A percentile compares a stretch with the other conserved stretches of the same genome.
Conservation (phyloP, 2,888 invertebrate species). For the Polylopha cassiicola region DNA sequence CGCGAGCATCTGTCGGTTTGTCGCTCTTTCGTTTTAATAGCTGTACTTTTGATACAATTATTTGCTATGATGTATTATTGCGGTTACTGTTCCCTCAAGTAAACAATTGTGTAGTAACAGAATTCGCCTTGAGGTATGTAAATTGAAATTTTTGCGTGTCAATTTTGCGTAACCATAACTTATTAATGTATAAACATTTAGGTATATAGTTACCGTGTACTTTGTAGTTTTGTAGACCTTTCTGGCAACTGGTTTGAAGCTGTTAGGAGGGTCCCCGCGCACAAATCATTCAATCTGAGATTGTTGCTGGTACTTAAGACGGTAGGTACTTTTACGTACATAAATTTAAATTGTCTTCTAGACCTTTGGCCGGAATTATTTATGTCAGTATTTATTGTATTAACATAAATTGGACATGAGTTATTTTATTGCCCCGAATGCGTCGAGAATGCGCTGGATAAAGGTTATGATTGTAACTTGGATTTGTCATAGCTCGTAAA, state of each 20-base stretch:
- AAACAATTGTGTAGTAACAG: constrained; percentile 51
- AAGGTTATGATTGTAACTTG: constrained; percentile 70
- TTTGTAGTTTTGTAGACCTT: no score
- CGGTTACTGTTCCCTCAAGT: constrained; percentile 51
- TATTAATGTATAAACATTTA: neutral
- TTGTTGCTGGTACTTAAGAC: constrained; percentile 43
- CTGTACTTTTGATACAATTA: constrained; percentile 65
- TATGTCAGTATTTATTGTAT: constrained; percentile 76
- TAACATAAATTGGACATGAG: constrained; percentile 77
- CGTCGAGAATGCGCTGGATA: constrained; percentile 62
- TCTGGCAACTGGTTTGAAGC: neutral
- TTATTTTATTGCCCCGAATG: constrained; percentile 73
- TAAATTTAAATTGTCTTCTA: constrained; percentile 71
- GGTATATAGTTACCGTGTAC: no score
- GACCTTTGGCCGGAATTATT: constrained; percentile 61
- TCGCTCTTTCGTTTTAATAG: constrained; percentile 67
- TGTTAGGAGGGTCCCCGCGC: constrained; percentile 20
- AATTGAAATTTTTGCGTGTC: constrained; percentile 30
- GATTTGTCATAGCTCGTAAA: constrained; percentile 74
- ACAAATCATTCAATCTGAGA: constrained; percentile 59
- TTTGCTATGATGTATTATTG: constrained; percentile 59
- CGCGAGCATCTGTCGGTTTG: constrained; percentile 74
- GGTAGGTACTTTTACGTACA: constrained; percentile 49
- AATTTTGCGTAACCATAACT: constrained; percentile 7
- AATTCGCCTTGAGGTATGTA: constrained; percentile 43